These are phyloP conservation scores for Sarcophilus harrisii DNA, from an alignment of 2,797 vertebrate species.

Conservation along the genomic window DNA sequence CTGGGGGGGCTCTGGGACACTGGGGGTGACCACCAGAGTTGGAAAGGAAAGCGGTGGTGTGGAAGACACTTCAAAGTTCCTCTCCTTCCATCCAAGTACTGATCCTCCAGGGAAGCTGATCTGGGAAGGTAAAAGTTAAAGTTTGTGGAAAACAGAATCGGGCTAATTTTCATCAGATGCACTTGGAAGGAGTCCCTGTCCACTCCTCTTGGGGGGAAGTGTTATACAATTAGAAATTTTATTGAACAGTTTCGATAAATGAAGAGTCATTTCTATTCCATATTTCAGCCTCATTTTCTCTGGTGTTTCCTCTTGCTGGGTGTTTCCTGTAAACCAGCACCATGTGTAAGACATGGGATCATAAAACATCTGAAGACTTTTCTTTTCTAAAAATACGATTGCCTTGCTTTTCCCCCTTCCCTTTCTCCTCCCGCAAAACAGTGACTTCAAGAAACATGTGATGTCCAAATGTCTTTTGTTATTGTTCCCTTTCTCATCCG, in stretches of 20 bases:
- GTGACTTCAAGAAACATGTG: background rate
- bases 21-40: background rate
- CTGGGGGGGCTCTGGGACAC: background rate
- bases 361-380: background rate
- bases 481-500: background rate
- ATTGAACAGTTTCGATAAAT: background rate
- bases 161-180: background rate
- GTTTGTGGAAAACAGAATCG: background rate
- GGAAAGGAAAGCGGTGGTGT: background rate
- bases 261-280: background rate
- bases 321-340: background rate
- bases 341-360: background rate
- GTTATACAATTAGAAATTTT: background rate
- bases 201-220: background rate
- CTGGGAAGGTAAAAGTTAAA: background rate
- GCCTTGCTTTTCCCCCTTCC: background rate
- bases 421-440: background rate
- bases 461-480: background rate
- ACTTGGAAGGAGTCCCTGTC: background rate
- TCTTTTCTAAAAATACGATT: constrained; percentile 4
- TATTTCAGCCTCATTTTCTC: background rate
- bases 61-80: background rate
- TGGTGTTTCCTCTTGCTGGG: background rate
- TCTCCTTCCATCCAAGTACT: background rate
- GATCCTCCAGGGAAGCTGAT: background rate